A percentile compares a stretch with the other conserved stretches of the same genome.
These are phyloP conservation scores for Tetragonula clypearis DNA, from an alignment of 1,140 invertebrate genomes.

Conservation along the genomic window DNA sequence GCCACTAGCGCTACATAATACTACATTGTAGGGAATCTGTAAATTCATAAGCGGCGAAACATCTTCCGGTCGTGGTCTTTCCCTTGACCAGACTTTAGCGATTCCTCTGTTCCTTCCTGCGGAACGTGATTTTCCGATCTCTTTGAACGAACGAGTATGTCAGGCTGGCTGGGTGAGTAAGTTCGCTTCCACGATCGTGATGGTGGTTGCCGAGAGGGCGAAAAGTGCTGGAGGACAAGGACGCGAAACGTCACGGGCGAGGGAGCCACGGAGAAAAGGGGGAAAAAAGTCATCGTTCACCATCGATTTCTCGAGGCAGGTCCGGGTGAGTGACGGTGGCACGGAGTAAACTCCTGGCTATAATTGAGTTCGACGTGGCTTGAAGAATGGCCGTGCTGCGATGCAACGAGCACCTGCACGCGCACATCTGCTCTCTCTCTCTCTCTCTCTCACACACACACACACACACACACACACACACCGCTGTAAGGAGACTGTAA, in stretches of 20 bases:
- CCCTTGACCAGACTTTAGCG: neutral
- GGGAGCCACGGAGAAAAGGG: neutral
- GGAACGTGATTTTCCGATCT: constrained; percentile 22
- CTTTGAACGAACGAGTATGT: constrained; percentile 8
- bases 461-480: too few species aligned
- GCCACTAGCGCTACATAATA: neutral
- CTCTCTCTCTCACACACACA: neutral
- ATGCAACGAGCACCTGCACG: constrained; percentile 17
- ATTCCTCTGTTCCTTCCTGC: neutral
- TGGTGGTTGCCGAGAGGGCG: neutral
- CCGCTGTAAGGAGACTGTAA: neutral
- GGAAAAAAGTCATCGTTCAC: constrained; percentile 61
- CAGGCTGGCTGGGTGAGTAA: neutral
- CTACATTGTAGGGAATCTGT: neutral
- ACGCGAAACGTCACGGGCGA: neutral
- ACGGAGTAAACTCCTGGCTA: constrained; percentile 59
- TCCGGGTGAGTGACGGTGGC: constrained; percentile 55
- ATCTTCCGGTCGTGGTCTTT: neutral
- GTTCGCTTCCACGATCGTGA: neutral
- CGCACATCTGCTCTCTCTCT: neutral
- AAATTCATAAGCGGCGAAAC: constrained; percentile 41
- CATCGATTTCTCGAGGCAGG: constrained; percentile 66
- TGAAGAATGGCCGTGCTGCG: constrained; percentile 46
- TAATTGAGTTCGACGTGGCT: constrained; percentile 65
- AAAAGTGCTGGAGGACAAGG: too few species aligned